Evolutionary conservation across 53 echinoderm and acorn worm genomes (phyloP), one percentile per base, ranked within the genome.

Genomic region (Holothuria leucospilota): DNA sequence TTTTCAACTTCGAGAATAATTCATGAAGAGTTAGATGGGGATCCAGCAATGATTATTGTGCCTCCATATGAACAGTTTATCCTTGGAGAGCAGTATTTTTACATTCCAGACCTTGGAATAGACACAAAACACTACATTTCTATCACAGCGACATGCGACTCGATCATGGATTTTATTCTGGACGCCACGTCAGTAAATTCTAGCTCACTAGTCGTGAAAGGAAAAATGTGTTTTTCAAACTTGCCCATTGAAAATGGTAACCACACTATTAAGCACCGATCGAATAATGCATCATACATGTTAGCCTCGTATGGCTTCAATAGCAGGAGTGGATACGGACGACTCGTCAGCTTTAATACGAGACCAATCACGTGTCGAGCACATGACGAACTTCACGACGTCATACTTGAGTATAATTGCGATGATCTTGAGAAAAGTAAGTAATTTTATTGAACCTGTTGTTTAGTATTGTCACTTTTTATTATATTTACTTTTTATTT

Each of bases 31-130:
- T 13, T 2, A 46, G 11, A 13, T 53, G 84, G 84, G 4, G 68
- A 83, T 51, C 41, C 84, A 13, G 46, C 84, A 5, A 66, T 83
- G 84, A 15, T 53, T 7, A 40, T 83, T 40, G 64, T 83, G 6
- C 84, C 84, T 13, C 84, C 84, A 5, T 41, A 66, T 25, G 67
- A 40, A 40, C 84, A 83, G 51, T 83, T 49, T 14, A 20, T 67
- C n/a, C 65, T 20, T 20, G 84, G 84, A 39, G 39, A 26, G 20
- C 84, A 83, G 30, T 7, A 13, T 14, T 66, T 83, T 41, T 9
- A 66, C 23, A 41, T 46, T 3, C 68, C 68, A 67, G 5, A 29
- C 78, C 51, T 24, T 70, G 20, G 20, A 20, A 39, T 13, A 70
- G 40, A 49, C 51, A 75, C 52, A 42, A 25, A 6, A 25, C 51